phyloP scores from a whole-genome alignment of 2,113 vertebrate species.

The Columba janthina region DNA sequence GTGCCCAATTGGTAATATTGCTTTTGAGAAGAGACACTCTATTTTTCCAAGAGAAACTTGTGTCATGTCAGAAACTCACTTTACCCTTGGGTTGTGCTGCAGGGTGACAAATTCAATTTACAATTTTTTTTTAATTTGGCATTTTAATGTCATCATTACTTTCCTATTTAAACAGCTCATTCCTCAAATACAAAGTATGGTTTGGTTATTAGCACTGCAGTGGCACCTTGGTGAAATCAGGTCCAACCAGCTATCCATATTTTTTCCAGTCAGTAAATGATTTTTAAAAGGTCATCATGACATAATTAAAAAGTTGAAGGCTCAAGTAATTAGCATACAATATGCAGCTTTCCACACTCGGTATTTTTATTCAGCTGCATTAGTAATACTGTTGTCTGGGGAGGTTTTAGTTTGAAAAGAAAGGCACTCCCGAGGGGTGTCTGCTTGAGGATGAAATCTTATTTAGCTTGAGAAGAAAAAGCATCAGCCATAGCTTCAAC shows the following conservation, averaged over 20 bases:
- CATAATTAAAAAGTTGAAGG: conserved; percentile 23
- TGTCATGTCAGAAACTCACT: neutral
- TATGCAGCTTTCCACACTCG: neutral
- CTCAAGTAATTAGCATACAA: neutral
- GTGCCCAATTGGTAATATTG: neutral
- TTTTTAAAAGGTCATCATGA: conserved; percentile 26
- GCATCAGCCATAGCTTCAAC: neutral
- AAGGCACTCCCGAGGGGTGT: neutral
- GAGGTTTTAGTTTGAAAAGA: conserved; percentile 21
- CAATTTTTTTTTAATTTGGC: neutral
- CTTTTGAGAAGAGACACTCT: neutral
- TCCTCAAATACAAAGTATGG: neutral
- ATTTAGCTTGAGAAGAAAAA: neutral
- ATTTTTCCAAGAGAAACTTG: neutral
- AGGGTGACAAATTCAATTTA: neutral
- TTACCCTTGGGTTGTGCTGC: neutral
- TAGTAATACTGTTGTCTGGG: neutral
- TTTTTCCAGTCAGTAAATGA: conserved; percentile 15
- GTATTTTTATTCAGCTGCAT: neutral
- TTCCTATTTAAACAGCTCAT: neutral
- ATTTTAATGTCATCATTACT: conserved; percentile 32
- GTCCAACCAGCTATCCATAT: neutral
- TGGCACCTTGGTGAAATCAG: neutral
- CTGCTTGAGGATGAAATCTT: neutral
- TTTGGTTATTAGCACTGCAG: neutral